Conservation (phyloP, 2,888 invertebrate species). For the Aleiodes testaceus region DNA sequence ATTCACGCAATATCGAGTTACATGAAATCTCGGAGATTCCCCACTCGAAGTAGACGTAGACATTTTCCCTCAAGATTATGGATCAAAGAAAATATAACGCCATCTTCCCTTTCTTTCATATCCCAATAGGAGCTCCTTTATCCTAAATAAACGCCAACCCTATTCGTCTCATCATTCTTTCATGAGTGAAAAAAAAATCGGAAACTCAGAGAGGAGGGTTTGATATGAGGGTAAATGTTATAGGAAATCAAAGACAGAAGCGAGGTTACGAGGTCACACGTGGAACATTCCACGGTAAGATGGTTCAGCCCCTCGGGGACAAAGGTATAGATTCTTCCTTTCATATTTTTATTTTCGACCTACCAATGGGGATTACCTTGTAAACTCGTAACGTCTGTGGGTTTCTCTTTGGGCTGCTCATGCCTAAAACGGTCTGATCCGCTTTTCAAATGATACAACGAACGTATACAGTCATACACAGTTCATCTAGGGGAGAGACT, state of each 20-base stretch:
- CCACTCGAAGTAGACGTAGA: not conserved
- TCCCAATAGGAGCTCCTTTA: constrained; percentile 7
- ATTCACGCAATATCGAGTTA: constrained; percentile 17
- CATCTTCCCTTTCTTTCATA: constrained; percentile 12
- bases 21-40: constrained; percentile 1
- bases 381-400: constrained; percentile 43
- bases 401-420: constrained; percentile 23
- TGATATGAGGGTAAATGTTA: not conserved
- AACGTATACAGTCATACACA: not conserved
- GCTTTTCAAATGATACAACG: constrained; percentile 37
- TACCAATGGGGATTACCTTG: constrained; percentile 37
- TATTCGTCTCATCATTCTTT: not conserved
- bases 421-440: constrained; percentile 41
- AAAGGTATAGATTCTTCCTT: constrained; percentile 24
- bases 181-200: constrained; percentile 7
- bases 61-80: constrained; percentile 1
- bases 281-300: constrained; percentile 31
- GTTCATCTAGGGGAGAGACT: constrained; percentile 1
- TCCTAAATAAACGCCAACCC: constrained; percentile 4
- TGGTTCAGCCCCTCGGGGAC: constrained; percentile 35
- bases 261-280: constrained; percentile 40
- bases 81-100: constrained; percentile 23
- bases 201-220: not conserved
- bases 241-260: constrained; percentile 37
- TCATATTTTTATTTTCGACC: constrained; percentile 13